Base-by-base conservation (phyloP, 2,888 invertebrate species). In the Lithophane semibrunnea region DNA sequence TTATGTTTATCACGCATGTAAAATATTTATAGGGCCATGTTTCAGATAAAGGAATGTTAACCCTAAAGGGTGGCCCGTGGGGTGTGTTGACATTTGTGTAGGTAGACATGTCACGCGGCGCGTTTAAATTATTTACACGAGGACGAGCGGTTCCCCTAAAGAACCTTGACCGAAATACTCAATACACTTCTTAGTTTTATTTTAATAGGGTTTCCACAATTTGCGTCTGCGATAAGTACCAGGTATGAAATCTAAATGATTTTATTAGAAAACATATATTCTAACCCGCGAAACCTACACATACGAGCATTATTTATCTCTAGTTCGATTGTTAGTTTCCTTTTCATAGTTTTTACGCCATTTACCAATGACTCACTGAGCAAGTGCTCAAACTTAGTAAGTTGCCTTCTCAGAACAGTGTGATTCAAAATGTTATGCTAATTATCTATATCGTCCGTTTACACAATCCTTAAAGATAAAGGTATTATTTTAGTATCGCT, bases 401-500 rank as follows among this genome's bases (percentile, higher is more conserved):
- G 47, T 74, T 72, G 70, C 77, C 76, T 87, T 79, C 80, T 72
- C 24, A 66, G 85, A 81, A 87, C 44, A 52, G 64, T 73, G 76
- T 80, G 88, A 87, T 24, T 84, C 88, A 86, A 82, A 83, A 74
- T 69, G 44, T 73, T 84, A 74, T 69, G 65, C 65, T 85, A 84
- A 85, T 78, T 85, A 84, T 72, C 69, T 71, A 64, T 66, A 72
- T 69, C 47, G 72, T 75, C 65, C 21, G 49, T 72, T 68, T 79
- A 72, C 60, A 72, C 61, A 75, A 52, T 75, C 58, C 37, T 75
- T 61, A 70, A 77, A 66, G 82, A 85, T 83, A 78, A 72, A 58
- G 24, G 54, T 72, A 58, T 74, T 65, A 66, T 69, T 80, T 80
- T 37, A 69, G 65, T 66, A 63, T 74, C 49, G 5, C 37, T 61